Conservation (phyloP, 2,113 vertebrate genomes). For the Salvelinus sp. region DNA sequence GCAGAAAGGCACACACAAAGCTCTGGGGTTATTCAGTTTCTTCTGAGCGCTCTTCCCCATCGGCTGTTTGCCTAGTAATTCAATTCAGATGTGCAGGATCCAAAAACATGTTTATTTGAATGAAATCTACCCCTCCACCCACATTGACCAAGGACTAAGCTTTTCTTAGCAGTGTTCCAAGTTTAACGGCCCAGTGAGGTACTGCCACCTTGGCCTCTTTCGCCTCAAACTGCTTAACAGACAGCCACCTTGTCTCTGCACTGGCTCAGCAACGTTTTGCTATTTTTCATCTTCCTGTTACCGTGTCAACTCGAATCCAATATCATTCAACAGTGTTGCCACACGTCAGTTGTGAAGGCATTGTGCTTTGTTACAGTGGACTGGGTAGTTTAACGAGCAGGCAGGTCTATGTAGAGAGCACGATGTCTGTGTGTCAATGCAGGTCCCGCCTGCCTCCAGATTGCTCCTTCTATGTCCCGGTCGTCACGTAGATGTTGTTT, state of each 20-base stretch:
- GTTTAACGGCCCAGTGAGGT: constrained; percentile 69
- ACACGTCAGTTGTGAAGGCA: constrained; percentile 26
- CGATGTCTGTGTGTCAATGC: background rate
- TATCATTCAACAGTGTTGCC: constrained; percentile 40
- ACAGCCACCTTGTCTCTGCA: constrained; percentile 58
- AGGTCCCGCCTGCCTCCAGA: constrained; percentile 59
- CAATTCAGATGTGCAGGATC: constrained; percentile 79
- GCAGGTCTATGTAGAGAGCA: background rate
- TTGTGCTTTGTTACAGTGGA: constrained; percentile 23
- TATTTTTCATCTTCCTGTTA: constrained; percentile 33
- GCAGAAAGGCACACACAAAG: constrained; percentile 70
- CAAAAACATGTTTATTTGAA: constrained; percentile 80
- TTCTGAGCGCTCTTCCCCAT: constrained; percentile 74
- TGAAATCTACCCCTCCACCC: constrained; percentile 74
- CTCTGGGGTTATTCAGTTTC: constrained; percentile 54
- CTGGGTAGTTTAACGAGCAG: constrained; percentile 42
- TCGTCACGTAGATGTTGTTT: constrained; percentile 55
- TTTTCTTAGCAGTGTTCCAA: constrained; percentile 75
- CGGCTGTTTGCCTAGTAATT: constrained; percentile 81
- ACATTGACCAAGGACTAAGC: constrained; percentile 71
- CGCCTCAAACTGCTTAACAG: constrained; percentile 54
- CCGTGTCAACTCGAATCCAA: constrained; percentile 29
- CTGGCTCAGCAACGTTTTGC: constrained; percentile 46
- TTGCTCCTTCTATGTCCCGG: constrained; percentile 50
- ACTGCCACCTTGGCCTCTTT: constrained; percentile 70